phyloP scores from a whole-genome alignment of 2,113 vertebrate genomes.

The Osmerus mordax region DNA sequence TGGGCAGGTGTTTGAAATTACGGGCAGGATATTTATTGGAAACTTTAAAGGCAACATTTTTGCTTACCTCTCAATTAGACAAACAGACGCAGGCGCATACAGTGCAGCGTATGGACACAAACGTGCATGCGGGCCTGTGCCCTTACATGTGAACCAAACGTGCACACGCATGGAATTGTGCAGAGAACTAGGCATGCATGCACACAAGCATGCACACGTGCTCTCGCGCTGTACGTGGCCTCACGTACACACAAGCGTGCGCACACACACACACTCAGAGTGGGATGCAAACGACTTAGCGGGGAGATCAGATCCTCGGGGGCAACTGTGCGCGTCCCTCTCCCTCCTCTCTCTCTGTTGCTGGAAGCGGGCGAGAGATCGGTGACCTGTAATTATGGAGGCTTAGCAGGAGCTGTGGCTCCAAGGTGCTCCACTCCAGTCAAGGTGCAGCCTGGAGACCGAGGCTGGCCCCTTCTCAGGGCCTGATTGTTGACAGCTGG shows the following conservation, averaged over 20 bases:
- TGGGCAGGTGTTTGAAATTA: conserved; percentile 81
- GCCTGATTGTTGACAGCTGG: conserved; percentile 66
- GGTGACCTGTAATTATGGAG: conserved; percentile 68
- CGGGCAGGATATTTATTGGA: conserved; percentile 75
- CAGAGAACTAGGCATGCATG: conserved; percentile 13
- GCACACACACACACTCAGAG: background rate
- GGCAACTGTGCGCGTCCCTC: conserved; percentile 17
- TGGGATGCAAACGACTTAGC: conserved; percentile 10
- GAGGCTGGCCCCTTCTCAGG: conserved; percentile 4
- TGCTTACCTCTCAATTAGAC: conserved; percentile 77
- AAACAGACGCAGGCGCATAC: conserved; percentile 19
- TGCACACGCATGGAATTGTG: too few relatives aligned
- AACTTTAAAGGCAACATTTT: conserved; percentile 73
- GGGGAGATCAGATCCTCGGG: conserved; percentile 28
- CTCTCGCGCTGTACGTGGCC: background rate
- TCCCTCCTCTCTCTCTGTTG: conserved; percentile 38
- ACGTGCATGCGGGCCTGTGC: conserved; percentile 18
- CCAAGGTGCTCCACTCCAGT: conserved; percentile 64
- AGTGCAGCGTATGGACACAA: background rate
- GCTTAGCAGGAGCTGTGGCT: conserved; percentile 59
- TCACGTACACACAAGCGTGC: background rate
- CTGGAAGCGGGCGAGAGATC: conserved; percentile 44
- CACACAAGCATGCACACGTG: conserved; percentile 7
- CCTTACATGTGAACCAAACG: background rate
- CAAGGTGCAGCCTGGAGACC: conserved; percentile 64